Evolutionary conservation across 2,113 vertebrate genomes (phyloP).

Genomic region (Marmota monax): DNA sequence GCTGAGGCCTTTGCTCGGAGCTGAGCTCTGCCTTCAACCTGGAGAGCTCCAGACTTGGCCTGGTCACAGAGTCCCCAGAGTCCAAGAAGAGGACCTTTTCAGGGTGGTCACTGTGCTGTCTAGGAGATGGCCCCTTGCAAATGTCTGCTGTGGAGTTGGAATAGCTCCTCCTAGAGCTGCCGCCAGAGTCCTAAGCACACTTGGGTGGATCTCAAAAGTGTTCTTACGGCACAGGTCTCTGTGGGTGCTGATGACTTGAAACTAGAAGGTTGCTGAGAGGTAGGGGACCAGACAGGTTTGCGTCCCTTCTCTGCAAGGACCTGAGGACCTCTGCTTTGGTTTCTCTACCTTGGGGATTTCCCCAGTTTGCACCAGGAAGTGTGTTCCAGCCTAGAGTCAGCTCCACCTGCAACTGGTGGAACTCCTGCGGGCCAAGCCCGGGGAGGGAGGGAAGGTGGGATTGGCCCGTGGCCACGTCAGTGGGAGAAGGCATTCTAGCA

Average conservation of each 20-base stretch:
- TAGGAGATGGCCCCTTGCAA: neutral
- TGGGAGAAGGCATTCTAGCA: neutral
- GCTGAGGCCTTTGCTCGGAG: fast-evolving
- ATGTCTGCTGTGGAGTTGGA: neutral
- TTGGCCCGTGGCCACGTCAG: fast-evolving
- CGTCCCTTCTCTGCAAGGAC: neutral
- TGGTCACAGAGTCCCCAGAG: fast-evolving
- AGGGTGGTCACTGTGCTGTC: neutral
- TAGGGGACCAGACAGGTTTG: neutral
- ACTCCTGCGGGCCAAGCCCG: no score
- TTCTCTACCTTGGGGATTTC: neutral
- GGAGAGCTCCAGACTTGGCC: neutral
- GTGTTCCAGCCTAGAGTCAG: neutral
- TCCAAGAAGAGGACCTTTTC: neutral
- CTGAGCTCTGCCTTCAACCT: neutral
- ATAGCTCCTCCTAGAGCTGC: fast-evolving
- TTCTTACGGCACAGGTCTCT: neutral
- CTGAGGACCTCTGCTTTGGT: no score
- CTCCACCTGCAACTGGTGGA: neutral
- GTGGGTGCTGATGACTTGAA: neutral
- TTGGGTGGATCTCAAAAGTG: neutral
- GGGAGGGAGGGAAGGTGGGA: neutral
- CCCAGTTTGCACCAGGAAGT: neutral
- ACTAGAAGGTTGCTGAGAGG: fast-evolving
- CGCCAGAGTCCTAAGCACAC: fast-evolving